Evolutionary conservation across 2,113 vertebrate species (phyloP), one percentile per base, ranked within the genome.

Genomic region (Tragelaphus scriptus): DNA sequence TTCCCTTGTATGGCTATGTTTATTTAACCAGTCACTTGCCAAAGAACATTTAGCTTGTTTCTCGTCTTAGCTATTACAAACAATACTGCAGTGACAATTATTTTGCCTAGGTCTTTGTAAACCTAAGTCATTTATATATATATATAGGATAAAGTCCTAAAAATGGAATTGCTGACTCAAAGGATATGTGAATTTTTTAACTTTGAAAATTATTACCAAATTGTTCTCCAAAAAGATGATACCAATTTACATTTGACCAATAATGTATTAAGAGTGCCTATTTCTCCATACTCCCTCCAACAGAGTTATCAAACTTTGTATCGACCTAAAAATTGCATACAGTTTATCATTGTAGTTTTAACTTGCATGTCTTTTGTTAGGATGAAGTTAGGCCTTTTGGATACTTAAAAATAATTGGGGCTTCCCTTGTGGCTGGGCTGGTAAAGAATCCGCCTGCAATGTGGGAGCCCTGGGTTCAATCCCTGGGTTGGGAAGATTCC

Each of bases 171-270:
- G 53, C 36, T 71, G 12, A 58, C 56, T 92, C 32, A 92, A 94
- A 49, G 15, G 6, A 13, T 53, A 92, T 59, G 10, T 84, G 51
- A 89, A 94, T n/a, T 81, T 93, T 36, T 94, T 91, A 58, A 71
- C 91, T 91, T 88, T 88, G 26, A 95, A 95, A 89, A 94, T 81
- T 47, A 92, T 82, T 85, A 71, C 11, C 47, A 93, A 92, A 92
- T 5, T 86, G 44, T 90, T 59, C 71, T 96, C 51, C 36, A 56
- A 49, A 90, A 77, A 94, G 88, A 53, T 51, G n/a, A 59, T 81
- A 61, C 8, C 21, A 85, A 93, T 61, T 95, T 68, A 85, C 32
- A 80, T 25, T 90, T 49, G 25, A 86, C 58, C 19, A 89, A 23
- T 25, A 88, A 56, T 65, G 19, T 32, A 81, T 80, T 36, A 53